Conservation (phyloP, 2,888 invertebrate species). For the Chirona hameri region DNA sequence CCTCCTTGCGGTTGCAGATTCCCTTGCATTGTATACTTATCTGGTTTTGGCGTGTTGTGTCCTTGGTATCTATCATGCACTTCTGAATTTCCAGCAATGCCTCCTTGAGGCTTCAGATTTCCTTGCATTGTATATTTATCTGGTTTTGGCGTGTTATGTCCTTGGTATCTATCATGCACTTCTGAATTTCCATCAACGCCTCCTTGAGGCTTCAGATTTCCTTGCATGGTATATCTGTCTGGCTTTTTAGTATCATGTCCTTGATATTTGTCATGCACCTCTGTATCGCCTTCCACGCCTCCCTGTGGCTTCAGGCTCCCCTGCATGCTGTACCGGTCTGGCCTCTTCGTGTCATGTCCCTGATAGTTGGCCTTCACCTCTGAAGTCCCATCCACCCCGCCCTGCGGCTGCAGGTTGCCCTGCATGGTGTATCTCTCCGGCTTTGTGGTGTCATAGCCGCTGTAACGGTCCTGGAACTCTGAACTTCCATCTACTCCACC, state of each 20-base stretch:
- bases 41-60: neutral
- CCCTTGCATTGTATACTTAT: neutral
- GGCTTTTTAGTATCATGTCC: neutral
- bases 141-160: neutral
- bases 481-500: neutral
- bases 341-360: neutral
- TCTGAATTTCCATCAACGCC: neutral
- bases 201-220: neutral
- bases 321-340: conserved; percentile 1
- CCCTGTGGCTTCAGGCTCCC: neutral
- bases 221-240: neutral
- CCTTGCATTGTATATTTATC: neutral
- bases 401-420: neutral
- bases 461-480: neutral
- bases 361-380: neutral
- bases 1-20: neutral
- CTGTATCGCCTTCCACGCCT: neutral
- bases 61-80: neutral
- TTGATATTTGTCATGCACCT: neutral
- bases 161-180: neutral
- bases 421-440: neutral
- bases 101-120: neutral
- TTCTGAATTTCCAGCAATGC: neutral
- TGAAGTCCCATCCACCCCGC: neutral
- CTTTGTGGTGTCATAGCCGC: neutral